These are phyloP conservation scores for Gnathonemus echidnorhynchus DNA, from an alignment of 2,113 vertebrate species.

Conservation along the genomic window DNA sequence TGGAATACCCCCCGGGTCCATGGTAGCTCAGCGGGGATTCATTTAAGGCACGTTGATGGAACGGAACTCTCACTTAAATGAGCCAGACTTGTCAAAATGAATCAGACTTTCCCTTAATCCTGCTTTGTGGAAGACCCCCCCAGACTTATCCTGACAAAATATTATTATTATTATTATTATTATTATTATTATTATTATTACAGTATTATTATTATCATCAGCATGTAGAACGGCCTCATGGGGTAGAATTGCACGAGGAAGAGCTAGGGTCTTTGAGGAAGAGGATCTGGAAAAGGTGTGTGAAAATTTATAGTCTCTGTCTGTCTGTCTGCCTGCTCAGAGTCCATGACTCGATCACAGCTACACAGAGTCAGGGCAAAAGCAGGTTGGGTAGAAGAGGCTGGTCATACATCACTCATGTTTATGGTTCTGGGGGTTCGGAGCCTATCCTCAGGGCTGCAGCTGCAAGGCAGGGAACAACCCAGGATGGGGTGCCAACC, in stretches of 20 bases:
- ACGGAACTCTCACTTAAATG: no score
- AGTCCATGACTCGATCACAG: not conserved
- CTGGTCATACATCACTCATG: not conserved
- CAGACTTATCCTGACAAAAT: not conserved
- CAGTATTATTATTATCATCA: not conserved
- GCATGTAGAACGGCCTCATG: not conserved
- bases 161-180: not conserved
- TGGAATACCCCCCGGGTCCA: no score
- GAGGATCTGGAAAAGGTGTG: not conserved
- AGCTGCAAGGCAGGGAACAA: not conserved
- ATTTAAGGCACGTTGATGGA: no score
- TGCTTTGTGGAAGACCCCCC: not conserved
- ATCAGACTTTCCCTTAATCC: no score
- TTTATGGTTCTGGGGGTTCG: no score
- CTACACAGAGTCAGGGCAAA: not conserved
- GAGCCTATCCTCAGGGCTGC: no score
- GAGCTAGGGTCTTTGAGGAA: not conserved
- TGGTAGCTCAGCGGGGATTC: no score
- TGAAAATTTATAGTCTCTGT: not conserved
- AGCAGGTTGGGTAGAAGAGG: not conserved
- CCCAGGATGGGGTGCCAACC: not conserved
- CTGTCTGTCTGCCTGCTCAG: no score
- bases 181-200: not conserved
- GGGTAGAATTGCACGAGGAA: not conserved
- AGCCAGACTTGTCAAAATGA: no score